Percentiles rank a stretch among this genome's conserved stretches.
These are phyloP conservation scores for Hemicrepidius hirtus DNA, from an alignment of 2,888 invertebrate species.

Conservation along the genomic window DNA sequence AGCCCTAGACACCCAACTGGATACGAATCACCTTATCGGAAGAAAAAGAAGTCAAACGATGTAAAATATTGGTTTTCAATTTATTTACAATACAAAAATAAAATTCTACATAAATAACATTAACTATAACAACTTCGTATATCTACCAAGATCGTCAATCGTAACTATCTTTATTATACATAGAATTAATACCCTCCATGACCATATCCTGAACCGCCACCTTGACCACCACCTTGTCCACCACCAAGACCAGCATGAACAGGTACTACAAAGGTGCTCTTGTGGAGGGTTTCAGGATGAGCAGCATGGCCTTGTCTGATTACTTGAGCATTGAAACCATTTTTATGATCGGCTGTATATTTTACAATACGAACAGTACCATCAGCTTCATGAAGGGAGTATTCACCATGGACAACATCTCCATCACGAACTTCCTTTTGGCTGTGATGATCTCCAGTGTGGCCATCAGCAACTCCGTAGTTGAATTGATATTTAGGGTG, in stretches of 20 bases:
- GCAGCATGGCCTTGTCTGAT: constrained; percentile 50
- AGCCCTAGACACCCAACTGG: no score
- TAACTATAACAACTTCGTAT: no score
- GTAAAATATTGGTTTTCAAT: no score
- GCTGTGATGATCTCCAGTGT: constrained; percentile 76
- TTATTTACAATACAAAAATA: no score
- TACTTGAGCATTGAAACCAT: constrained; percentile 68
- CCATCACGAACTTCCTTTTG: constrained; percentile 75
- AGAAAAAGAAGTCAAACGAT: no score
- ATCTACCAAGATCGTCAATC: no score
- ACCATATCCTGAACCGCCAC: constrained; percentile 1
- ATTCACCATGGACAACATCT: constrained; percentile 72
- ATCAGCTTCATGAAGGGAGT: constrained; percentile 73
- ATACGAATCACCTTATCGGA: no score
- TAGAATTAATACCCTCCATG: no score
- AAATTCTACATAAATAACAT: no score
- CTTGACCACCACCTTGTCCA: not conserved
- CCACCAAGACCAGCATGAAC: constrained; percentile 1
- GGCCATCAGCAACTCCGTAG: constrained; percentile 76
- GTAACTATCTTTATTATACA: no score
- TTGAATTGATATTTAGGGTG: constrained; percentile 78
- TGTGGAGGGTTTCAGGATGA: constrained; percentile 56
- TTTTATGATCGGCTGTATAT: constrained; percentile 74
- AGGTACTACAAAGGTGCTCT: constrained; percentile 35
- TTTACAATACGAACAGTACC: constrained; percentile 74